These are phyloP conservation scores for Ormyrus pomaceus DNA, from an alignment of 2,888 invertebrate genomes.

Conservation along the genomic window DNA sequence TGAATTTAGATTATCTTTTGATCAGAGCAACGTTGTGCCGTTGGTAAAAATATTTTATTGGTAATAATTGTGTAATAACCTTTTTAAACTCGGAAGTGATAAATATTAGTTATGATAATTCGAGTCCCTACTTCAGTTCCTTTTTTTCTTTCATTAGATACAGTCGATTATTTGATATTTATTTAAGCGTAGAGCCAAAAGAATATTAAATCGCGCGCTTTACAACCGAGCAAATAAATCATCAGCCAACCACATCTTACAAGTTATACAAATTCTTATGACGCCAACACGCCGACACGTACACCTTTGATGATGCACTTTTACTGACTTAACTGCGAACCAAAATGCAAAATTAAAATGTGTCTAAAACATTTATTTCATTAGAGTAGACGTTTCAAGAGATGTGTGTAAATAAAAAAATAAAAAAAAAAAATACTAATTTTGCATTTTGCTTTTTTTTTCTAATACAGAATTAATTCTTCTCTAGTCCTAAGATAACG, in stretches of 20 bases:
- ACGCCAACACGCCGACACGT: constrained; percentile 47
- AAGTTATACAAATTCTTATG: constrained; percentile 35
- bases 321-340: constrained; percentile 25
- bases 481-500: too few relatives aligned
- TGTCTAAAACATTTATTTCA: too few relatives aligned
- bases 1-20: too few relatives aligned
- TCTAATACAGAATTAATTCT: background rate
- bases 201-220: too few relatives aligned
- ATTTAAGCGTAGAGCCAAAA: too few relatives aligned
- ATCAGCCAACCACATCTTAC: constrained; percentile 6
- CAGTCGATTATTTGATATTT: background rate
- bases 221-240: constrained; percentile 21
- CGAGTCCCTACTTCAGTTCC: background rate
- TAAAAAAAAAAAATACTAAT: constrained; percentile 10
- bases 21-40: background rate
- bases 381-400: too few relatives aligned
- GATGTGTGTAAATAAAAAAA: too few relatives aligned
- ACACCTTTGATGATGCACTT: constrained; percentile 38
- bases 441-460: constrained; percentile 26
- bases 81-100: background rate
- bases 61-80: too few relatives aligned
- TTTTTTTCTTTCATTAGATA: background rate
- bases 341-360: constrained; percentile 36
- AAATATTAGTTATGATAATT: too few relatives aligned
- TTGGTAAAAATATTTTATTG: background rate